Evolutionary conservation across 2,797 vertebrate species (phyloP).

Genomic region (Ciconia nigra): DNA sequence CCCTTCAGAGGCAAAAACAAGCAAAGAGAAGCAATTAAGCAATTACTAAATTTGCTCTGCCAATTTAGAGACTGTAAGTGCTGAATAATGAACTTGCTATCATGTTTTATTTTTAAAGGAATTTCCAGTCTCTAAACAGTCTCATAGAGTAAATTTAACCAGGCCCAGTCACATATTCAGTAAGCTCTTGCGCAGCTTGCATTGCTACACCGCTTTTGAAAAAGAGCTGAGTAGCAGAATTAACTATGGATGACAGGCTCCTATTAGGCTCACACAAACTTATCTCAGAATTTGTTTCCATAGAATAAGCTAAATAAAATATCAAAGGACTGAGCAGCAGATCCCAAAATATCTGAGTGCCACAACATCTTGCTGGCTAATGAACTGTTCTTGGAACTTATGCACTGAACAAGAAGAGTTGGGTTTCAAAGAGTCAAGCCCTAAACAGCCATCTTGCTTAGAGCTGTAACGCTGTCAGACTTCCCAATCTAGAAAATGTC

Average conservation of each 20-base stretch:
- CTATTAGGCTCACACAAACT: not conserved
- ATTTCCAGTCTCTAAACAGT: not conserved
- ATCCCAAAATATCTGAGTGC: not conserved
- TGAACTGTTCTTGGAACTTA: not conserved
- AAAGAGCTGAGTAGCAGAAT: not conserved
- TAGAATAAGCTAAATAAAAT: not conserved
- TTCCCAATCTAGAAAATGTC: accelerated
- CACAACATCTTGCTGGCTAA: not conserved
- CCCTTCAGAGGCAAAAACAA: constrained; percentile 70
- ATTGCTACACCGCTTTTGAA: not conserved
- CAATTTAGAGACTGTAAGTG: not conserved
- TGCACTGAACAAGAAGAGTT: accelerated
- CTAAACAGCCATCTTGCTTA: no score
- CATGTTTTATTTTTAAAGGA: not conserved
- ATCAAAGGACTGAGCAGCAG: not conserved
- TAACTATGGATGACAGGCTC: not conserved
- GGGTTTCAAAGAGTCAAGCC: not conserved
- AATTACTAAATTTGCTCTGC: not conserved
- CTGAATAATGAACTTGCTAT: not conserved
- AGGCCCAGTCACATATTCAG: not conserved
- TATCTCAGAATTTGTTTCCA: not conserved
- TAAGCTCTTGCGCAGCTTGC: not conserved
- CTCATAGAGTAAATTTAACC: not conserved
- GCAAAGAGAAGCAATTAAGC: not conserved
- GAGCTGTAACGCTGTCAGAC: no score